phyloP scores from a whole-genome alignment of 2,113 vertebrate species.

The Pholis gunnellus region DNA sequence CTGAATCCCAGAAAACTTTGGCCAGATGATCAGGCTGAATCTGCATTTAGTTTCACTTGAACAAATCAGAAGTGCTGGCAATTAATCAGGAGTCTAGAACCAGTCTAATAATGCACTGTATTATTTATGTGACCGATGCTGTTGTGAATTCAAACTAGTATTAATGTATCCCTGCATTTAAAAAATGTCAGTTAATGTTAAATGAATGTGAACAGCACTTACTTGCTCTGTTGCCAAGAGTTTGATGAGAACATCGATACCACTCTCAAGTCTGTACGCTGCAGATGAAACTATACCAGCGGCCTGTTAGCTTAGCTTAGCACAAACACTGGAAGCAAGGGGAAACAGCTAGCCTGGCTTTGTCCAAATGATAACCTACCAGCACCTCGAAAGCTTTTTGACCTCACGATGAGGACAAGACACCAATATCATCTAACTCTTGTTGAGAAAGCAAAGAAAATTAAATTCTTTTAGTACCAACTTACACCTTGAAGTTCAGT shows the following conservation, averaged over 20 bases:
- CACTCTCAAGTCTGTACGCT: not conserved
- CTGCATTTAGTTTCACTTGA: not conserved
- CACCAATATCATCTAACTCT: not conserved
- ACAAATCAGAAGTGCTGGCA: not conserved
- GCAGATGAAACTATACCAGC: not conserved
- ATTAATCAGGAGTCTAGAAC: not conserved
- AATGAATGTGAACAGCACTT: not conserved
- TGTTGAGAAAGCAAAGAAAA: not conserved
- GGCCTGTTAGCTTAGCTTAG: not conserved
- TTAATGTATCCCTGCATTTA: not conserved
- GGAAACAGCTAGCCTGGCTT: not conserved
- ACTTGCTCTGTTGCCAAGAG: not conserved
- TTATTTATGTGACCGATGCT: not conserved
- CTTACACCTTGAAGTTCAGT: not conserved
- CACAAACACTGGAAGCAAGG: not conserved
- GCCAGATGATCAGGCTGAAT: not conserved
- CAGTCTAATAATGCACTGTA: not conserved
- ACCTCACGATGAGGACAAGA: not conserved
- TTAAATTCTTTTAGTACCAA: not conserved
- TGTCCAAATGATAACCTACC: not conserved
- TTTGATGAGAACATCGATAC: not conserved
- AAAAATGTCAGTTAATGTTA: not conserved
- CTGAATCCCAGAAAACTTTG: not conserved
- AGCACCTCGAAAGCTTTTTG: not conserved
- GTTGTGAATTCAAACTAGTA: not conserved